Conservation (phyloP, 92 coral and sea anemone species). For the Umimayanthus chanpuru region DNA sequence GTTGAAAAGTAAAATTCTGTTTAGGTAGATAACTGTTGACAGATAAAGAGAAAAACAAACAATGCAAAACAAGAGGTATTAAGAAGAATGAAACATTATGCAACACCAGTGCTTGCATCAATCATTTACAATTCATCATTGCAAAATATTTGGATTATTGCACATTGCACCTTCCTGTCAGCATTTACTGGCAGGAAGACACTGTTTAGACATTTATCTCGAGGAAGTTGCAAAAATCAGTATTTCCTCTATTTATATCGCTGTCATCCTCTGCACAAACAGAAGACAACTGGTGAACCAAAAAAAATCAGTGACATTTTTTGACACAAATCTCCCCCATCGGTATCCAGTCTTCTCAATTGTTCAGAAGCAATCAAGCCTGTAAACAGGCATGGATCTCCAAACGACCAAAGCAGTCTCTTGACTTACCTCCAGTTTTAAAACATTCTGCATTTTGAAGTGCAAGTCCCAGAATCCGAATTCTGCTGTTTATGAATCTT, state of each 20-base stretch:
- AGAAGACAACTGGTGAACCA: conserved; percentile 4
- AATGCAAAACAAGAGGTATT: neutral
- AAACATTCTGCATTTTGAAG: conserved; percentile 34
- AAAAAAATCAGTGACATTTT: conserved; percentile 10
- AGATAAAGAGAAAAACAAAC: conserved; percentile 14
- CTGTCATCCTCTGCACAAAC: conserved; percentile 1
- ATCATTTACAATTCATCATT: conserved; percentile 13
- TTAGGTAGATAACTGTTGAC: conserved; percentile 17
- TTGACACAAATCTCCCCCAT: conserved; percentile 11
- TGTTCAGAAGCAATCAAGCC: conserved; percentile 45
- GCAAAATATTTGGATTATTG: conserved; percentile 28
- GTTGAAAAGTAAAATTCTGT: neutral
- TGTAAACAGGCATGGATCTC: conserved; percentile 6
- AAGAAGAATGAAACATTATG: conserved; percentile 15
- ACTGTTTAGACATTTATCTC: conserved; percentile 14
- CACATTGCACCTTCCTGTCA: neutral
- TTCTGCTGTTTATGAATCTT: conserved; percentile 16
- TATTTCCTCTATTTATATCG: conserved; percentile 3
- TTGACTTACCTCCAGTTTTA: conserved; percentile 41
- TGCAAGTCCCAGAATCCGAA: conserved; percentile 1
- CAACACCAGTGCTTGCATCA: neutral
- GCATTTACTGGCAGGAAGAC: conserved; percentile 20
- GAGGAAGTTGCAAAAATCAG: conserved; percentile 3
- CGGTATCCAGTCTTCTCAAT: neutral
- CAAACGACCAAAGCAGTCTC: neutral